These are phyloP conservation scores for Pseudanteris insignis DNA, from an alignment of 2,888 invertebrate genomes.

Conservation along the genomic window DNA sequence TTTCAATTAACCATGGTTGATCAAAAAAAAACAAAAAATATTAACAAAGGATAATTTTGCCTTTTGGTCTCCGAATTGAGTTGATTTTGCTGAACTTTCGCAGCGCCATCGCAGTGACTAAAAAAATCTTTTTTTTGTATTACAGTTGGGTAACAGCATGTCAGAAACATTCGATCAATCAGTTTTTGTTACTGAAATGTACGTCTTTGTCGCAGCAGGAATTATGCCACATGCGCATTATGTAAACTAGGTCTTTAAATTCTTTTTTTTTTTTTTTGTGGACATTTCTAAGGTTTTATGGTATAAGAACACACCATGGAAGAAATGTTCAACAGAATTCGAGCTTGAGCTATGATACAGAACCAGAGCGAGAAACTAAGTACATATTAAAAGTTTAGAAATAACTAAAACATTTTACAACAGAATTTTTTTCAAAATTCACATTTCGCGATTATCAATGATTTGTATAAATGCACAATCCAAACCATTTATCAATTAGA, in stretches of 20 bases:
- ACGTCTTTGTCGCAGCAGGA: conserved; percentile 17
- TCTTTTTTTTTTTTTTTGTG: conserved; percentile 4
- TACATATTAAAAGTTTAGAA: too few relatives aligned
- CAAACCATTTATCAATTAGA: too few relatives aligned
- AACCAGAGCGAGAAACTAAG: too few relatives aligned
- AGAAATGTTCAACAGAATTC: conserved; percentile 11
- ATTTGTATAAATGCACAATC: too few relatives aligned
- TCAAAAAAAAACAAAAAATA: too few relatives aligned
- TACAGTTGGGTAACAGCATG: conserved; percentile 24
- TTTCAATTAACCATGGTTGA: too few relatives aligned
- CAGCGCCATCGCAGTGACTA: conserved; percentile 31
- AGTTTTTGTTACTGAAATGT: conserved; percentile 24
- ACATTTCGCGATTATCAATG: too few relatives aligned
- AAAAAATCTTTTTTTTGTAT: conserved; percentile 17
- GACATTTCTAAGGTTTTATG: conserved; percentile 3
- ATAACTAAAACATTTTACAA: too few relatives aligned
- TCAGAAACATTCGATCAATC: conserved; percentile 18
- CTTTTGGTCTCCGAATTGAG: neutral
- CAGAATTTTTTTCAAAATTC: too few relatives aligned
- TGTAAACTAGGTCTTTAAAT: neutral
- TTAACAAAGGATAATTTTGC: too few relatives aligned
- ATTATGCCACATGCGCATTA: conserved; percentile 16
- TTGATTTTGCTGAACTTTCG: conserved; percentile 13
- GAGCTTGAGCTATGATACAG: too few relatives aligned
- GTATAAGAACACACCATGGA: conserved; percentile 10